phyloP scores from a whole-genome alignment of 2,113 vertebrate species.

The Cyanoderma ruficeps region DNA sequence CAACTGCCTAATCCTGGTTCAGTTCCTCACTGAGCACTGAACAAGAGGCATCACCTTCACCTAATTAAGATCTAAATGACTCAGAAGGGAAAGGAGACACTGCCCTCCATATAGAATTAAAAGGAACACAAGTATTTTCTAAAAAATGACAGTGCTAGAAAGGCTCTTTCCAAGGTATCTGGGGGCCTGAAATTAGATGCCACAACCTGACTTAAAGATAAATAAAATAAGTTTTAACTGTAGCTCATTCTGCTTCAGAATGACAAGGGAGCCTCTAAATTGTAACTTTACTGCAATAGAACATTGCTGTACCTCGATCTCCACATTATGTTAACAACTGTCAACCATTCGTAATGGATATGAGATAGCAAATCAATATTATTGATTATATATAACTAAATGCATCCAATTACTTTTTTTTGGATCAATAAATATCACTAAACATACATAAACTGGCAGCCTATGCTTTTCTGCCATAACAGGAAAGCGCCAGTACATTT shows the following conservation, averaged over 20 bases:
- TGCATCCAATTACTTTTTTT: background rate
- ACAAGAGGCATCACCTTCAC: background rate
- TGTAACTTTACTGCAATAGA: background rate
- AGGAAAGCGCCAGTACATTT: slow-evolving; percentile 9
- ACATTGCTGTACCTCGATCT: background rate
- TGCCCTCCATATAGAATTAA: background rate
- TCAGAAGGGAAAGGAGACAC: background rate
- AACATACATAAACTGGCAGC: background rate
- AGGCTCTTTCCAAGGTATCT: background rate
- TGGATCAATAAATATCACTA: background rate
- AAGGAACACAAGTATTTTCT: background rate
- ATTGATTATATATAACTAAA: background rate
- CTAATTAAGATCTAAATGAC: background rate
- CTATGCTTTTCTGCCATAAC: background rate
- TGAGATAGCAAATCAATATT: background rate
- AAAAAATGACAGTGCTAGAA: background rate
- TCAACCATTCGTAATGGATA: background rate
- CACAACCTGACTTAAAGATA: background rate
- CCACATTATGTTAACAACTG: background rate
- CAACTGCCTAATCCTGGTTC: background rate
- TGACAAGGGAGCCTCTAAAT: background rate
- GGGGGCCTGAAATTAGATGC: background rate
- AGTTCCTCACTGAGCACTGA: background rate
- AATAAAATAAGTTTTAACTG: background rate
- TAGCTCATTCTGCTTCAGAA: background rate